These are phyloP conservation scores for Archilochus colubris DNA, from an alignment of 2,113 vertebrate species.

Conservation along the genomic window DNA sequence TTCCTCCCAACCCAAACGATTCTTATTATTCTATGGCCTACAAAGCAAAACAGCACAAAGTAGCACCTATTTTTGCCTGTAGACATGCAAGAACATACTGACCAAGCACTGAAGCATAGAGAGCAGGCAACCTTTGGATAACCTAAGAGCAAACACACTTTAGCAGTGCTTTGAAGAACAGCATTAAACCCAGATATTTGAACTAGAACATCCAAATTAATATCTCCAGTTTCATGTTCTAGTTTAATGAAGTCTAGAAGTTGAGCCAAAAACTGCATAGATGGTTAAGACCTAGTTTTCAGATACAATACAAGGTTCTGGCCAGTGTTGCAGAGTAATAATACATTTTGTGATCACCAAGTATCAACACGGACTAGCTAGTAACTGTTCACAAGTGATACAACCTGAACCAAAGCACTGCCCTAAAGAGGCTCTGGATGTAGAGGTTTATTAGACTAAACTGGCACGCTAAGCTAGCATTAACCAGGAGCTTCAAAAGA, in stretches of 20 bases:
- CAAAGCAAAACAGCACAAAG: not conserved
- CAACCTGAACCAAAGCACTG: not conserved
- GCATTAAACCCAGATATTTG: not conserved
- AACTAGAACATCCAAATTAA: not conserved
- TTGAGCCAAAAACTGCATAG: not conserved
- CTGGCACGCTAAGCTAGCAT: accelerated
- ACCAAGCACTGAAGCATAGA: not conserved
- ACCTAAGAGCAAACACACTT: not conserved
- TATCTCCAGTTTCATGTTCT: not conserved
- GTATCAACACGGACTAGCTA: not conserved
- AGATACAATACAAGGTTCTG: not conserved
- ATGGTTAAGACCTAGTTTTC: not conserved
- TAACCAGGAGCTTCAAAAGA: not conserved
- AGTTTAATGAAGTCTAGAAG: not conserved
- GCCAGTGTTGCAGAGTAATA: not conserved
- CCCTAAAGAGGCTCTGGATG: not conserved
- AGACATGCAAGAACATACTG: not conserved
- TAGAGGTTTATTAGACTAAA: not conserved
- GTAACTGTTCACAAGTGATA: not conserved
- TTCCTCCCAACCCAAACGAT: too few relatives aligned
- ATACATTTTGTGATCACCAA: not conserved
- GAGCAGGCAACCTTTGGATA: not conserved
- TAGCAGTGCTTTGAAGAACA: not conserved
- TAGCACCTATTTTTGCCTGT: not conserved
- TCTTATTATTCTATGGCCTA: not conserved